Conservation (phyloP, 2,797 vertebrate species). For the Allochrocebus solatus region DNA sequence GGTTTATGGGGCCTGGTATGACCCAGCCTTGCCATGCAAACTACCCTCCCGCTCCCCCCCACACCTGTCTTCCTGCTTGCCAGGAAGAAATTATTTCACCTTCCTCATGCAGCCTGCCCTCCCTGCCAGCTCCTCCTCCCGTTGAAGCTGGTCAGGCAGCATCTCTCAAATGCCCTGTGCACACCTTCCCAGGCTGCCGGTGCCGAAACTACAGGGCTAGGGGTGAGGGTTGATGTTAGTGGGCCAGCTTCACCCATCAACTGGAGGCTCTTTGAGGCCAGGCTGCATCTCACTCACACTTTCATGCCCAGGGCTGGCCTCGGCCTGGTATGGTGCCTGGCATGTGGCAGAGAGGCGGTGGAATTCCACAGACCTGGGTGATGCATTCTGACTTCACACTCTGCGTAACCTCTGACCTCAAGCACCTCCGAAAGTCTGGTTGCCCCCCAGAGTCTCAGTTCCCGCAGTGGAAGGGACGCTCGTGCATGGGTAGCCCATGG, state of each 20-base stretch:
- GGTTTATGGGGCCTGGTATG: not conserved
- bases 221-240: not conserved
- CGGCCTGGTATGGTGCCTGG: not conserved
- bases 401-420: not conserved
- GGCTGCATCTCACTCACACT: not conserved
- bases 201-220: not conserved
- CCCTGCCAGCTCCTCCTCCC: not conserved
- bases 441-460: not conserved
- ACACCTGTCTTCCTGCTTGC: not conserved
- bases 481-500: not conserved
- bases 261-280: not conserved
- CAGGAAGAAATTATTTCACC: not conserved
- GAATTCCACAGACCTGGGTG: not conserved
- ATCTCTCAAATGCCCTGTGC: accelerated
- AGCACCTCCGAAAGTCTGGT: not conserved
- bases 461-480: not conserved
- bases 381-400: not conserved
- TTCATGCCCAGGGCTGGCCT: not conserved
- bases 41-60: too few species aligned
- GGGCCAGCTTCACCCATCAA: not conserved
- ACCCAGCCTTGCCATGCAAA: not conserved
- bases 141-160: not conserved
- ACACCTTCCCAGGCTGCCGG: not conserved
- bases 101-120: accelerated
- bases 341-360: not conserved